A percentile compares a stretch with the other conserved stretches of the same genome.
phyloP scores from a whole-genome alignment of 2,888 invertebrate species.

The Amiota communis region DNA sequence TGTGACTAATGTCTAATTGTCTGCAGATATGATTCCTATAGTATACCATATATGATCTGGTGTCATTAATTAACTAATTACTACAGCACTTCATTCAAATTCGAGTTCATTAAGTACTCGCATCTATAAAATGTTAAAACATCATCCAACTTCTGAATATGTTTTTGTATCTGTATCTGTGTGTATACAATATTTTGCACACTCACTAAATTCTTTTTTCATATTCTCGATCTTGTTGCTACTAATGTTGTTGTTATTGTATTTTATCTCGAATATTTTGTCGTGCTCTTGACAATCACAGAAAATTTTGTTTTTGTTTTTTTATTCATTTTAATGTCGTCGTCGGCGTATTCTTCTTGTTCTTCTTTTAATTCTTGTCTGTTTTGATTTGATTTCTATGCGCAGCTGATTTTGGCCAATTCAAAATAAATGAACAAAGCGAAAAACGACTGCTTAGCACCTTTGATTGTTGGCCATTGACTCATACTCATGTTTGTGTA shows the following conservation, averaged over 20 bases:
- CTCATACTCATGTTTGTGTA: not conserved
- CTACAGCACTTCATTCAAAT: too few relatives aligned
- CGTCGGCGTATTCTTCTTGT: not conserved
- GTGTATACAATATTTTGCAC: too few relatives aligned
- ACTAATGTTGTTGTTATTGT: not conserved
- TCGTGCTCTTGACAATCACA: constrained; percentile 5
- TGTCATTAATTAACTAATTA: too few relatives aligned
- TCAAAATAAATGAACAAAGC: too few relatives aligned
- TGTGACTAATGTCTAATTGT: too few relatives aligned
- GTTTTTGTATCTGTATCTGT: too few relatives aligned
- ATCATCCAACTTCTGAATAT: too few relatives aligned
- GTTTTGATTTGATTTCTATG: constrained; percentile 50
- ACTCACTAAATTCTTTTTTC: too few relatives aligned
- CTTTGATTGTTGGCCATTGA: constrained; percentile 20
- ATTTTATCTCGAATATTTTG: not conserved
- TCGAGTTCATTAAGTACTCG: too few relatives aligned
- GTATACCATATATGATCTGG: too few relatives aligned
- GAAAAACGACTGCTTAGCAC: not conserved
- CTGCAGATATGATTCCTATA: too few relatives aligned
- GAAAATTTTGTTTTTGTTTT: not conserved
- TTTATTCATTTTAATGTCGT: not conserved
- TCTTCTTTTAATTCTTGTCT: not conserved
- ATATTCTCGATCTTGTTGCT: not conserved
- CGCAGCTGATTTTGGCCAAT: constrained; percentile 58
- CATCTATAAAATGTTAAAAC: too few relatives aligned